phyloP scores from a whole-genome alignment of 2,113 vertebrate genomes.

The Hyperopisus bebe region DNA sequence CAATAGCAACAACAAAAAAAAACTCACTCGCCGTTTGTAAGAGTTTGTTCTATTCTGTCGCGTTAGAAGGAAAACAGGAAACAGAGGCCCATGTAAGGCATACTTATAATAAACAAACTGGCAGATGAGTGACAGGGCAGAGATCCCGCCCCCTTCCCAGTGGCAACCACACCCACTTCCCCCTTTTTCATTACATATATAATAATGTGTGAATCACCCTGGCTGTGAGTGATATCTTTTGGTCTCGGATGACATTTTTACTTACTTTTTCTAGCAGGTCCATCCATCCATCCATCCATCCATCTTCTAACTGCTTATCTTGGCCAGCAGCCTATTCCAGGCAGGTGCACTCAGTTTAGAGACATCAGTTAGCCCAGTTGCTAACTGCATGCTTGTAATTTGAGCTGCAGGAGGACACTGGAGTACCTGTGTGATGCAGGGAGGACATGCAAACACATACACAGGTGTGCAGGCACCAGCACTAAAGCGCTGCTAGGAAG shows the following conservation, averaged over 20 bases:
- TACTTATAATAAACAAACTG: not conserved
- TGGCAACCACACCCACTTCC: not conserved
- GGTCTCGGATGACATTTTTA: not conserved
- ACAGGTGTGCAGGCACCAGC: not conserved
- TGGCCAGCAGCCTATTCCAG: not conserved
- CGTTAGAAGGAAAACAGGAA: not conserved
- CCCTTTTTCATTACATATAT: not conserved
- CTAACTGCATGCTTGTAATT: not conserved
- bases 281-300: not conserved
- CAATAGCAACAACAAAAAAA: not conserved
- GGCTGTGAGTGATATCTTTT: not conserved
- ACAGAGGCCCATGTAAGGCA: not conserved
- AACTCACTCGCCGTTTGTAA: not conserved
- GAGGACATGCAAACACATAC: not conserved
- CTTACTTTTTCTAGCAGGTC: not conserved
- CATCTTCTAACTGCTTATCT: not conserved
- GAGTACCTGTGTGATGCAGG: not conserved
- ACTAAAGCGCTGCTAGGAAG: not conserved
- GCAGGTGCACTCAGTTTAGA: not conserved
- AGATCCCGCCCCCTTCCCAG: not conserved
- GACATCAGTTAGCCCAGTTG: not conserved
- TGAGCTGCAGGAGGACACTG: not conserved
- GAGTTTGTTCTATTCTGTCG: not conserved
- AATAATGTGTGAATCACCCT: not conserved
- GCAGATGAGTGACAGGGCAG: not conserved